These are phyloP conservation scores for Amblyornis subalaris DNA, from an alignment of 2,113 vertebrate species.

Conservation along the genomic window DNA sequence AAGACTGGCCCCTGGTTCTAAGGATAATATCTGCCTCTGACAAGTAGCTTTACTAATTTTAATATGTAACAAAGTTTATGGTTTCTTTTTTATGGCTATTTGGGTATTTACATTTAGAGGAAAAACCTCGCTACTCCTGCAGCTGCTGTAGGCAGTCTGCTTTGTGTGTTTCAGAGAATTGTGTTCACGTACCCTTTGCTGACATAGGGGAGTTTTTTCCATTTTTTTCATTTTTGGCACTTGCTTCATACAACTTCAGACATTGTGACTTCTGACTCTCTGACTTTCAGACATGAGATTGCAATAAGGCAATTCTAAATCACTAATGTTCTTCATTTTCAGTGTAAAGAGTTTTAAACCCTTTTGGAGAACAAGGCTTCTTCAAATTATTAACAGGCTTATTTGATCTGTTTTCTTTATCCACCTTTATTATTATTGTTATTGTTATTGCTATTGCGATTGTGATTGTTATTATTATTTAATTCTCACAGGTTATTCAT, in stretches of 20 bases:
- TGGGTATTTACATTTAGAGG: not conserved
- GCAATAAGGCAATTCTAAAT: not conserved
- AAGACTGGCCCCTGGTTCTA: not conserved
- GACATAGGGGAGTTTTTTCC: not conserved
- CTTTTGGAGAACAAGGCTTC: not conserved
- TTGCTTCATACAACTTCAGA: not conserved
- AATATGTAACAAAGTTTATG: not conserved
- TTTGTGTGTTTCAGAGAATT: not conserved
- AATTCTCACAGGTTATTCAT: slow-evolving; percentile 77
- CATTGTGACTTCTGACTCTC: not conserved
- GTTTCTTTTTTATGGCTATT: not conserved
- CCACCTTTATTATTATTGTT: not conserved
- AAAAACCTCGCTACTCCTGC: not conserved
- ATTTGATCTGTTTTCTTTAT: not conserved
- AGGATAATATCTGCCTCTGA: not conserved
- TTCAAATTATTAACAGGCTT: not conserved
- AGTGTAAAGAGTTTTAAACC: not conserved
- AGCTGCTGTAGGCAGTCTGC: not conserved
- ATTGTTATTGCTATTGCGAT: not conserved
- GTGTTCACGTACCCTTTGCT: not conserved
- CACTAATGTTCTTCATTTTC: not conserved
- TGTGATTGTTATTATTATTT: not conserved
- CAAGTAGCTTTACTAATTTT: not conserved
- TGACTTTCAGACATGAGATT: not conserved
- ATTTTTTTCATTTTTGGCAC: not conserved